Evolutionary conservation across 2,888 invertebrate species (phyloP).

Genomic region (Drosophila incognita): DNA sequence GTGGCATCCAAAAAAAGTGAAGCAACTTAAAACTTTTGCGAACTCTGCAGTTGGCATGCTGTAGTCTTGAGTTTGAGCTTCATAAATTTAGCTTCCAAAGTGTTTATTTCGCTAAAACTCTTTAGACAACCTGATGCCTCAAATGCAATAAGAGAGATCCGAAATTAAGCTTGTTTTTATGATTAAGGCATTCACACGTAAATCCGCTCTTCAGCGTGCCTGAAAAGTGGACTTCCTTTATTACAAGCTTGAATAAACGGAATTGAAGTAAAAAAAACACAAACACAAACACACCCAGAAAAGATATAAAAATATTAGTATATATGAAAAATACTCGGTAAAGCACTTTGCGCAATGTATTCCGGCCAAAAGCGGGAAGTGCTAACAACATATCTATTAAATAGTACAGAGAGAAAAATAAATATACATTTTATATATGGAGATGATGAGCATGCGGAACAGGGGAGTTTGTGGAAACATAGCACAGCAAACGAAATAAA

Average conservation of each 20-base stretch:
- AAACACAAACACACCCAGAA: conserved; percentile 3
- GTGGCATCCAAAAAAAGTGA: neutral
- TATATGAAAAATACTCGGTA: conserved; percentile 58
- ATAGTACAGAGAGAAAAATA: conserved; percentile 2
- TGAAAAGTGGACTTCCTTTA: neutral
- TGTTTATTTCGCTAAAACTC: neutral
- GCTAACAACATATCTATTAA: conserved; percentile 40
- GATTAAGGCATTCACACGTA: neutral
- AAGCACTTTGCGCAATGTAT: conserved; percentile 51
- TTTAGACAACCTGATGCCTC: neutral
- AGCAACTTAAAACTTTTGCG: neutral
- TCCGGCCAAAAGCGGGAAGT: conserved; percentile 25
- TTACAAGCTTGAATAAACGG: neutral
- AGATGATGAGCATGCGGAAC: conserved; percentile 2
- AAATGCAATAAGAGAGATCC: neutral
- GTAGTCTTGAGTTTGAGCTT: neutral
- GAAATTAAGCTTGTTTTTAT: neutral
- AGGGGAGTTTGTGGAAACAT: conserved; percentile 1
- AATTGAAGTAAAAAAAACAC: neutral
- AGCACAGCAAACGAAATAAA: conserved; percentile 36
- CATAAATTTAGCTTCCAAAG: neutral
- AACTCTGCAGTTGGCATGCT: neutral
- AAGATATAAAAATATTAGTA: conserved; percentile 56
- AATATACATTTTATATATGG: neutral
- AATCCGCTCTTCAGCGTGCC: neutral